A percentile compares a stretch with the other conserved stretches of the same genome.
phyloP scores from a whole-genome alignment of 2,888 invertebrate species.

The Hipparchia semele region DNA sequence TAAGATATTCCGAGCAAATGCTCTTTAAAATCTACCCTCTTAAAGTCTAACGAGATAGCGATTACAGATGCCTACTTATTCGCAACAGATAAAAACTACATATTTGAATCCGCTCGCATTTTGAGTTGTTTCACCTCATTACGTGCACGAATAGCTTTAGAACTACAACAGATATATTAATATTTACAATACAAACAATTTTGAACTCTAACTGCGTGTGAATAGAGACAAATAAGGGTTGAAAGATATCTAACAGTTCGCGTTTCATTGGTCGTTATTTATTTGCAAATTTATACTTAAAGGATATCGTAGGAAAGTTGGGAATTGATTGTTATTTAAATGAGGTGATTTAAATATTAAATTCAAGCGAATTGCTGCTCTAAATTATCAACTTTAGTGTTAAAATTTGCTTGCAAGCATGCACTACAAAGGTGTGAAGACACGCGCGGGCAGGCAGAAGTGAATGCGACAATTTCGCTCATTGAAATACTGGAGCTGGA shows the following conservation, averaged over 20 bases:
- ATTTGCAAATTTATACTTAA: constrained; percentile 74
- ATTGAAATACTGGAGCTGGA: constrained; percentile 66
- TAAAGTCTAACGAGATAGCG: constrained; percentile 46
- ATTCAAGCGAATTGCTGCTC: constrained; percentile 43
- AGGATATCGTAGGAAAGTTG: constrained; percentile 65
- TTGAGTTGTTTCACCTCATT: constrained; percentile 77
- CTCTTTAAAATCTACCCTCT: constrained; percentile 31
- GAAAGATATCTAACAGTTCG: constrained; percentile 36
- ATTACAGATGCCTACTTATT: constrained; percentile 48
- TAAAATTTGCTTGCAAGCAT: constrained; percentile 39
- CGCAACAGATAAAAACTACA: constrained; percentile 52
- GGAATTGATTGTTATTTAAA: constrained; percentile 64
- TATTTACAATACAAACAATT: constrained; percentile 39
- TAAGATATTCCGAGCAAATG: constrained; percentile 18
- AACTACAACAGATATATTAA: constrained; percentile 41
- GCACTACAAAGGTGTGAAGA: constrained; percentile 66
- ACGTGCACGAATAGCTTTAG: constrained; percentile 67
- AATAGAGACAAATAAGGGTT: constrained; percentile 38
- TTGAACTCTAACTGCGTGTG: constrained; percentile 19
- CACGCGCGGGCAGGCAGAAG: constrained; percentile 54
- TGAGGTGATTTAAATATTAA: constrained; percentile 42
- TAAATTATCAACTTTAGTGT: constrained; percentile 39
- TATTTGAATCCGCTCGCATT: constrained; percentile 60
- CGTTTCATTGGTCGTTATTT: constrained; percentile 51
- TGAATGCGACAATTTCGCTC: constrained; percentile 75